Percentiles rank a stretch among this genome's conserved stretches.
These are phyloP conservation scores for Condylura cristata DNA, from an alignment of 2,113 vertebrate genomes.

Conservation along the genomic window DNA sequence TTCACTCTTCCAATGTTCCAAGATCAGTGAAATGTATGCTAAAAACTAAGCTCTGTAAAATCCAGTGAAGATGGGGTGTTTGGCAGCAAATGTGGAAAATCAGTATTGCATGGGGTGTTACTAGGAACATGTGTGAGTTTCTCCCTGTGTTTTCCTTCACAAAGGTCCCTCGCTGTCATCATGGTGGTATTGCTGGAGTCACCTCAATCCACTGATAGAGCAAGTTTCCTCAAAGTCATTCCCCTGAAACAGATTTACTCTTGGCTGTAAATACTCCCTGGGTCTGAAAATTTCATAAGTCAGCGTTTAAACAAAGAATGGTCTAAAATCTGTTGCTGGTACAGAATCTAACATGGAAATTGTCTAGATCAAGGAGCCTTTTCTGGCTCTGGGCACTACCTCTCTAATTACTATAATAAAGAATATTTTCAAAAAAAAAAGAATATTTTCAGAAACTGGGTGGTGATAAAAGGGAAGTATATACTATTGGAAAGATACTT, in stretches of 20 bases:
- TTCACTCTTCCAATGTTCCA: not conserved
- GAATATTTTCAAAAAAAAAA: constrained; percentile 47
- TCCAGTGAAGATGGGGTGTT: not conserved
- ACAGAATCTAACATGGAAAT: not conserved
- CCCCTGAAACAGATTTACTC: constrained; percentile 8
- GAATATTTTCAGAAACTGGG: constrained; percentile 27
- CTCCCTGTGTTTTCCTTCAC: not conserved
- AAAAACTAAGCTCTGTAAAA: not conserved
- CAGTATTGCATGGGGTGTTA: not conserved
- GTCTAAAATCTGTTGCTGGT: not conserved
- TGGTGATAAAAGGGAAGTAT: constrained; percentile 1
- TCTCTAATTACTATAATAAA: not conserved
- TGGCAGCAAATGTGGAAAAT: not conserved
- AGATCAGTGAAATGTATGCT: not conserved
- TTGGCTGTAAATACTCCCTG: not conserved
- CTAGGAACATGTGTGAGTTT: not conserved
- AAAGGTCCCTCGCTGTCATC: not conserved
- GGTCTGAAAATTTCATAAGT: constrained; percentile 34
- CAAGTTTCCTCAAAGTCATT: constrained; percentile 7
- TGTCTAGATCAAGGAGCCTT: not conserved
- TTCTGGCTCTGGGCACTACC: not conserved
- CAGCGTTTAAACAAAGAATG: constrained; percentile 34
- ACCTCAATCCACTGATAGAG: not conserved
- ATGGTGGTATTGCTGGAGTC: not conserved
- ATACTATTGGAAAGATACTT: not conserved